A percentile compares a stretch with the other conserved stretches of the same genome.
Conservation (phyloP, 2,888 invertebrate species). For the Syritta pipiens region DNA sequence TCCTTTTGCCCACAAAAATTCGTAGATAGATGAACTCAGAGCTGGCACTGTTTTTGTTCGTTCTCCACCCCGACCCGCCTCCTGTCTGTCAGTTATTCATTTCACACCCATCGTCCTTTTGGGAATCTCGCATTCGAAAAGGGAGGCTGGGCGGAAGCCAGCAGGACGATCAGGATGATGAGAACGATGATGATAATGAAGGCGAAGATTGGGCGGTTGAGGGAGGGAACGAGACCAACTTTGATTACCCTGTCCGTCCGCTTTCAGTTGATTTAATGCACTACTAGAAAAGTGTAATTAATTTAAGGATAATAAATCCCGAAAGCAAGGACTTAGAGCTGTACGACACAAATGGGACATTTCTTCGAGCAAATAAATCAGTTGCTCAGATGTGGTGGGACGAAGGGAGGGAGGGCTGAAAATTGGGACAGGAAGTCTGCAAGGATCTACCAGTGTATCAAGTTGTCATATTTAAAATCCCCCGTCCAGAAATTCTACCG, state of each 20-base stretch:
- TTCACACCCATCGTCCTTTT: constrained; percentile 53
- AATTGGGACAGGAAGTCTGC: constrained; percentile 28
- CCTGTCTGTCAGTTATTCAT: constrained; percentile 41
- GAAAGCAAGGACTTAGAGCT: constrained; percentile 22
- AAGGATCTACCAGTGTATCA: constrained; percentile 20
- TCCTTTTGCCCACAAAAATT: background rate
- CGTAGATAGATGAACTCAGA: constrained; percentile 28
- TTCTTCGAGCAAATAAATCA: constrained; percentile 52
- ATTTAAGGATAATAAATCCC: constrained; percentile 65
- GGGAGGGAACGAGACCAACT: constrained; percentile 30
- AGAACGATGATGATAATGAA: background rate
- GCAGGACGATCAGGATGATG: constrained; percentile 23
- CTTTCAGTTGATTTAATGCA: constrained; percentile 62
- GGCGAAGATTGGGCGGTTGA: constrained; percentile 21
- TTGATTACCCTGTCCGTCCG: constrained; percentile 61
- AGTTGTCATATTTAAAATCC: constrained; percentile 42
- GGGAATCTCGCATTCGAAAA: constrained; percentile 37
- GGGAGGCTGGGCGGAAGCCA: constrained; percentile 27
- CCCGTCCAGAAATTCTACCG: constrained; percentile 5
- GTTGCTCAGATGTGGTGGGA: too few species aligned
- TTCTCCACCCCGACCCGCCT: background rate
- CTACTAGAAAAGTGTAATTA: constrained; percentile 60
- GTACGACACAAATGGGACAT: constrained; percentile 42
- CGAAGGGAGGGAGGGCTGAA: too few species aligned
- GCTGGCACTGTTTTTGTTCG: background rate